Percentiles rank a stretch among this genome's conserved stretches.
phyloP scores from a whole-genome alignment of 1,140 invertebrate species.

The Lepidurus packardi region DNA sequence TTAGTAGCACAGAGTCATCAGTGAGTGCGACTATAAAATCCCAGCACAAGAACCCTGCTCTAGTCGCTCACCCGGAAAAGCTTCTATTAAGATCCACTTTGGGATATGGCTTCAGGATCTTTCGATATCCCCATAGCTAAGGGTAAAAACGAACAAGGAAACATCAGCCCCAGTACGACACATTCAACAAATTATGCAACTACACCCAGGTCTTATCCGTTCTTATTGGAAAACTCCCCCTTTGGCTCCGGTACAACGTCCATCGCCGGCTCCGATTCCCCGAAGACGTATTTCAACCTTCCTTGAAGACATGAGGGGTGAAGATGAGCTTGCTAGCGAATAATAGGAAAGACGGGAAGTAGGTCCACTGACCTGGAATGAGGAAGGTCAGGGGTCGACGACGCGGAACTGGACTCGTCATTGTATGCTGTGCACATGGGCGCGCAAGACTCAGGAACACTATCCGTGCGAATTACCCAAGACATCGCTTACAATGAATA shows the following conservation, averaged over 20 bases:
- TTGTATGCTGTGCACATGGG: constrained; percentile 7
- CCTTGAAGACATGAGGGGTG: not conserved
- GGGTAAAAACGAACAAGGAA: not conserved
- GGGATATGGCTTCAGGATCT: constrained; percentile 18
- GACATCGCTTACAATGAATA: not conserved
- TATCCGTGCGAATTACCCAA: not conserved
- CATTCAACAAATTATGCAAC: constrained; percentile 20
- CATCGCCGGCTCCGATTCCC: not conserved
- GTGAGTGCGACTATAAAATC: constrained; percentile 15
- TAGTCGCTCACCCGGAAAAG: constrained; percentile 7
- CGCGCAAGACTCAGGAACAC: not conserved
- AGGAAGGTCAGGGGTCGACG: constrained; percentile 6
- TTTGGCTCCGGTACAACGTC: not conserved
- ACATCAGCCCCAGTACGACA: not conserved
- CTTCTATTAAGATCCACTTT: constrained; percentile 22
- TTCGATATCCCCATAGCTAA: not conserved
- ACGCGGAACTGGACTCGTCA: constrained; percentile 9
- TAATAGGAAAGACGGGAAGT: constrained; percentile 15
- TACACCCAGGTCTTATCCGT: not conserved
- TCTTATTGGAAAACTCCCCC: not conserved
- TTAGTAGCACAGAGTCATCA: constrained; percentile 14
- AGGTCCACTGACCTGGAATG: constrained; percentile 4
- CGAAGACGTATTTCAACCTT: not conserved
- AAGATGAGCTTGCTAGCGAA: not conserved
- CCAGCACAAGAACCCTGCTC: not conserved